Base-by-base conservation (phyloP, 2,797 vertebrate genomes). In the Onychomys arenicola region DNA sequence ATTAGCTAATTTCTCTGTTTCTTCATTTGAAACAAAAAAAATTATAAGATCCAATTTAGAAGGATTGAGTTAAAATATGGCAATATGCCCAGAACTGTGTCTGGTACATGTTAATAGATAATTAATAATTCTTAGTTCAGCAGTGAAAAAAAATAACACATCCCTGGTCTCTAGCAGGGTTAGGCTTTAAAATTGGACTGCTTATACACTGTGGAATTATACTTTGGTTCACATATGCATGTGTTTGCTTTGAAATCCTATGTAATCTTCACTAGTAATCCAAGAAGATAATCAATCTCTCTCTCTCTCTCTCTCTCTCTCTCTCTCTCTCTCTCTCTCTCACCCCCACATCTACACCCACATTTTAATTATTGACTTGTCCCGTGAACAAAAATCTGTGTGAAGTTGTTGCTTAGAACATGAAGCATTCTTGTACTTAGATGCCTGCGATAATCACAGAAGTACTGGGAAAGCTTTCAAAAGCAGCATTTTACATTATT, bases 201-300 rank as follows among this genome's bases (percentile, higher is more conserved):
- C 34, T 89, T 76, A 10, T 16, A 14, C 49, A 25, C 29, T 59
- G 5, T 78, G 57, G 91, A 77, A 27, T 65, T 93, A 29, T 49
- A 49, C 32, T 76, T 69, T 29, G 37, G 16, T 87, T 96, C 61
- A 91, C 32, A 46, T 34, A 52, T 80, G 25, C 82, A 16, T 16
- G 2, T 75, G 73, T 94, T 89, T 95, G 69, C 90, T 97, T 96
- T 96, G 78, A 94, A 96, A 90, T 91, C 78, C 59, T 40, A 2
- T 63, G 27, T 95, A 71, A 63, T 16, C 43, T 77, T 89, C 32
- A 89, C 57, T 75, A 46, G 71, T 93, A 78, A 95, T 82, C 17
- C n/a, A 52, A 57, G 23, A 81, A 88, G 61, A 80, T n/a, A n/a
- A n/a, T n/a, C n/a, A n/a, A n/a, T 94, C 25, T 49, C 46, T 55